Percentiles rank a stretch among this genome's conserved stretches.
phyloP scores from a whole-genome alignment of 2,797 vertebrate species.

The Sebastes dallii region DNA sequence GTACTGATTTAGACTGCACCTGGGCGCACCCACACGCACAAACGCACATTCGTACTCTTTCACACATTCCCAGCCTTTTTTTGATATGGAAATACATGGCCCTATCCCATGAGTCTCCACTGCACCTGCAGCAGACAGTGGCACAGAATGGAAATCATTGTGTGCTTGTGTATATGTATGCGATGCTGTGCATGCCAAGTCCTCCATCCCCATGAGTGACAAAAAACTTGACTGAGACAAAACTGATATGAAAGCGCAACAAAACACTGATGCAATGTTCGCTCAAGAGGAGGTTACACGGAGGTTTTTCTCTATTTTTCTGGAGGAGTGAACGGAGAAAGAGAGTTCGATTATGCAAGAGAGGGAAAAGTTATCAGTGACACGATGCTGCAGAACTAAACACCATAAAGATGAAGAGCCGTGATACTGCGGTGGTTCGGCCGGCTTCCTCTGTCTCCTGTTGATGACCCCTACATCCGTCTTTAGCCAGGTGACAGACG shows the following conservation, averaged over 20 bases:
- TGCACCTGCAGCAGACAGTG: conserved; percentile 45
- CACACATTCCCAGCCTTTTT: conserved; percentile 4
- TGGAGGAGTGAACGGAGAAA: not conserved
- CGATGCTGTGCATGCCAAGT: not conserved
- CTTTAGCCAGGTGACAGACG: conserved; percentile 50
- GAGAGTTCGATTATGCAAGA: not conserved
- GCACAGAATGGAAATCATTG: conserved; percentile 22
- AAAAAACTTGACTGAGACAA: conserved; percentile 38
- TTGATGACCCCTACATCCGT: conserved; percentile 48
- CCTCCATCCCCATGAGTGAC: conserved; percentile 8
- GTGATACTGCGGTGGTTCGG: not conserved
- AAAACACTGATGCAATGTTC: conserved; percentile 31
- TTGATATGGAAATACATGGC: conserved; percentile 39
- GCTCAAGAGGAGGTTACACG: not conserved
- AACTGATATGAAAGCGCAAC: conserved; percentile 40
- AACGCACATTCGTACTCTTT: not conserved
- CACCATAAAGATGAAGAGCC: conserved; percentile 19
- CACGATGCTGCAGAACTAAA: conserved; percentile 27
- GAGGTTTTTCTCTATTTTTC: not conserved
- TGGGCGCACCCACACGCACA: not conserved
- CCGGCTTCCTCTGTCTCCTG: conserved; percentile 17
- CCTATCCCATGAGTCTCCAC: conserved; percentile 18
- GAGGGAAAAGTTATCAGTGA: conserved; percentile 27
- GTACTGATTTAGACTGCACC: conserved; percentile 39
- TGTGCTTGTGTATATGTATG: conserved; percentile 7